Base-by-base conservation (phyloP, 92 coral and sea anemone species). In the Siderastrea siderea region DNA sequence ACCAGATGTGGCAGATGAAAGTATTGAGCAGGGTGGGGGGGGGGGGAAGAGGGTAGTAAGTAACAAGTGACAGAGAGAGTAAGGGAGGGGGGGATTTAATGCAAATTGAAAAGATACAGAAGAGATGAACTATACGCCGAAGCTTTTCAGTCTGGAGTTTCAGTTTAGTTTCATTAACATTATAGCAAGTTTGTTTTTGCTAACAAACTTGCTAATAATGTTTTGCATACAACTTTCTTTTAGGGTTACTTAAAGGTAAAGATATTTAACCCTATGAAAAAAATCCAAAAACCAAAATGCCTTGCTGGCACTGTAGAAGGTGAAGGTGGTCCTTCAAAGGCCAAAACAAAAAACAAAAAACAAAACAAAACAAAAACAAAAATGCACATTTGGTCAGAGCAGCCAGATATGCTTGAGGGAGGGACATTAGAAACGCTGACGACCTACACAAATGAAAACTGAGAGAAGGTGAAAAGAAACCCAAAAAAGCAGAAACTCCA, bases 231-330 rank as follows among this genome's bases (percentile, higher is more conserved):
- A 45, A 3, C 58, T 65, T n/a, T 66, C n/a, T 84, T 58, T 60
- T 52, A 72, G 78, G 79, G 89, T 45, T 85, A 82, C 43, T 65
- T 85, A 16, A 75, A 64, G 57, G 65, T 85, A 2, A 84, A 84
- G 48, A 84, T 84, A 12, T 73, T 84, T 63, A 84, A 84, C 48
- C 47, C 74, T 2, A 69, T 69, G 87, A 71, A 83, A 38, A 83
- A 83, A 55, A 59, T 83, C 44, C 87, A 83, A 13, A 75, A 84
- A 60, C 88, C 81, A 4, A 84, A 84, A 74, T 84, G 84, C 46
- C 57, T 26, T 16, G 58, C 86, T 0, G 57, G 48, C 6, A 70
- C 78, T 58, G 17, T 12, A 3, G 61, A 55, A 9, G 38, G 67
- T 58, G 19, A 47, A 48, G 11, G 68, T 58, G 47, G 15, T 17